A percentile compares a stretch with the other conserved stretches of the same genome.
phyloP scores from a whole-genome alignment of 2,888 invertebrate genomes.

The Calameuta filiformis region DNA sequence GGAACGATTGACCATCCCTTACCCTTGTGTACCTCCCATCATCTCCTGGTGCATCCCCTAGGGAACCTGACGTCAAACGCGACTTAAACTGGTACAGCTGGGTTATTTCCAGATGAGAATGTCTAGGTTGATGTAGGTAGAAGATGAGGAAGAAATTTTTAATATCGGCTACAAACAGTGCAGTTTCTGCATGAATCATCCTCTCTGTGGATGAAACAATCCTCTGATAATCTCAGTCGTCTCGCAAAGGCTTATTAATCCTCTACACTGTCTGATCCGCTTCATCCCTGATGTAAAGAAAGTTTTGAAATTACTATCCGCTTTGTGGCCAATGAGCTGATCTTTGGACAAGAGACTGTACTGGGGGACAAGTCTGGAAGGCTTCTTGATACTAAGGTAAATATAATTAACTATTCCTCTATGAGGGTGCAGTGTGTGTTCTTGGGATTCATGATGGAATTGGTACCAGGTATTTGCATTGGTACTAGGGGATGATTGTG shows the following conservation, averaged over 20 bases:
- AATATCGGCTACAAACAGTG: constrained; percentile 36
- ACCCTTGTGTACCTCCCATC: not conserved
- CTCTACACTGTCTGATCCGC: not conserved
- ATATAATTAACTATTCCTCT: not conserved
- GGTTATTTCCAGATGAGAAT: not conserved
- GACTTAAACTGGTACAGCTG: not conserved
- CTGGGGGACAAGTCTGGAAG: not conserved
- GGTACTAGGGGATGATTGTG: not conserved
- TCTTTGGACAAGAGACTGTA: not conserved
- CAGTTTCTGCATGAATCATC: not conserved
- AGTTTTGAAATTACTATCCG: constrained; percentile 36
- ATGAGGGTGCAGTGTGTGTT: not conserved
- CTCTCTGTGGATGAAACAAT: not conserved
- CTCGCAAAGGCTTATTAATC: not conserved
- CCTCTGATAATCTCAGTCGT: not conserved
- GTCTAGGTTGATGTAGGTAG: not conserved
- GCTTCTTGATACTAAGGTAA: not conserved
- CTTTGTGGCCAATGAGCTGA: not conserved
- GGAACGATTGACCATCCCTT: not conserved
- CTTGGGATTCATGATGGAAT: not conserved
- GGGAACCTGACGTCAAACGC: not conserved
- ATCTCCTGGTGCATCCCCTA: not conserved
- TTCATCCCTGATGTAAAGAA: constrained; percentile 17
- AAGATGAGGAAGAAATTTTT: constrained; percentile 13
- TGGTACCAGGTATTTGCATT: not conserved